These are phyloP conservation scores for Cheilosia soror DNA, from an alignment of 2,888 invertebrate species.

Conservation along the genomic window DNA sequence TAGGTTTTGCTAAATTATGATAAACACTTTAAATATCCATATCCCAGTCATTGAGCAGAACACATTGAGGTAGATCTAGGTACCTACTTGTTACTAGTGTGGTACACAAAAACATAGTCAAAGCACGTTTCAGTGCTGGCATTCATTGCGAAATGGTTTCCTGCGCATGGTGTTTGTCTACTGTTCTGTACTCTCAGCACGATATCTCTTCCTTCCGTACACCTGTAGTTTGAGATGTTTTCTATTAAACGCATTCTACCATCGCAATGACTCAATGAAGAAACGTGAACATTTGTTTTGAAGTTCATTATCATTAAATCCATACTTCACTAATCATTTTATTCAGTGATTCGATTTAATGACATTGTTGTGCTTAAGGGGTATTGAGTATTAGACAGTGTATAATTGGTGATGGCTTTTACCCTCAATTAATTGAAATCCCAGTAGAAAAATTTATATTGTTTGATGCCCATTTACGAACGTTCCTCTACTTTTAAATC, in stretches of 20 bases:
- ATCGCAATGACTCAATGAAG: slow-evolving; percentile 17
- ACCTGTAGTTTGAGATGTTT: slow-evolving; percentile 12
- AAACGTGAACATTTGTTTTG: not conserved
- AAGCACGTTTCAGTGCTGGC: slow-evolving; percentile 9
- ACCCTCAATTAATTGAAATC: not conserved
- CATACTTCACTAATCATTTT: not conserved
- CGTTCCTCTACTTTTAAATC: no score
- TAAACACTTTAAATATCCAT: not conserved
- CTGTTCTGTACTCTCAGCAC: slow-evolving; percentile 15
- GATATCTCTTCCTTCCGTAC: slow-evolving; percentile 43
- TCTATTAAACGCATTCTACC: not conserved
- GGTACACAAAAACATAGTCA: not conserved
- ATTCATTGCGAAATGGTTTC: slow-evolving; percentile 1
- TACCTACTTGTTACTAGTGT: not conserved
- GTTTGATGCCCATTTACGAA: no score
- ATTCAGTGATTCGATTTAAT: not conserved
- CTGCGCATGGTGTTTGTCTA: slow-evolving; percentile 8
- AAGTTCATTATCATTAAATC: not conserved
- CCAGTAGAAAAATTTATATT: no score
- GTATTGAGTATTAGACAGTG: not conserved
- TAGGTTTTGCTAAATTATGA: not conserved
- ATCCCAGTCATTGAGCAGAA: not conserved
- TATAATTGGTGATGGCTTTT: not conserved
- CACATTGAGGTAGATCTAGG: not conserved
- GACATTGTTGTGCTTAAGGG: not conserved